These are phyloP conservation scores for Thumatha senex DNA, from an alignment of 2,888 invertebrate genomes.

Conservation along the genomic window DNA sequence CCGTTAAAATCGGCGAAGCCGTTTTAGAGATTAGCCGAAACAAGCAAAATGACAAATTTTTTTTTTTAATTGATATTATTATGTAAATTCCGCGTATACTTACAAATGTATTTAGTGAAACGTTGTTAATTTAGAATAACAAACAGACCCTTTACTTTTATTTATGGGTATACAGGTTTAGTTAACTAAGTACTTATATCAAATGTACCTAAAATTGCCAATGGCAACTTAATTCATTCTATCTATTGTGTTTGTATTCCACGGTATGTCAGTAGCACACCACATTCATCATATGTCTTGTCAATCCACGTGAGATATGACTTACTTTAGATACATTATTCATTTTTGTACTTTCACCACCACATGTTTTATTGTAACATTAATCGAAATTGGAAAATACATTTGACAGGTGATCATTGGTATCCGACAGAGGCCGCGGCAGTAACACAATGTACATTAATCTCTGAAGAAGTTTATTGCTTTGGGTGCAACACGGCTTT, in stretches of 20 bases:
- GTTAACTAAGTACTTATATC: too few species aligned
- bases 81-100: too few species aligned
- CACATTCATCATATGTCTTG: conserved; percentile 17
- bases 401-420: conserved; percentile 18
- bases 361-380: conserved; percentile 19
- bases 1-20: too few species aligned
- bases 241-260: conserved; percentile 3
- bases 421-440: conserved; percentile 7
- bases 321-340: conserved; percentile 25
- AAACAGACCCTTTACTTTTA: too few species aligned
- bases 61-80: too few species aligned
- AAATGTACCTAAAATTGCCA: too few species aligned
- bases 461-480: conserved; percentile 8
- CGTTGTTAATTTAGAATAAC: too few species aligned
- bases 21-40: too few species aligned
- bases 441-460: background rate
- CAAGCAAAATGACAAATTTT: too few species aligned
- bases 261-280: conserved; percentile 11
- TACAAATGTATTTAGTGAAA: too few species aligned
- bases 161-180: too few species aligned
- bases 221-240: conserved; percentile 3
- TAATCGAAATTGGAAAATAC: conserved; percentile 35
- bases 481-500: conserved; percentile 13
- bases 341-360: conserved; percentile 41
- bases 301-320: conserved; percentile 22